These are phyloP conservation scores for Listronotus oregonensis DNA, from an alignment of 1,140 invertebrate species.

Conservation along the genomic window DNA sequence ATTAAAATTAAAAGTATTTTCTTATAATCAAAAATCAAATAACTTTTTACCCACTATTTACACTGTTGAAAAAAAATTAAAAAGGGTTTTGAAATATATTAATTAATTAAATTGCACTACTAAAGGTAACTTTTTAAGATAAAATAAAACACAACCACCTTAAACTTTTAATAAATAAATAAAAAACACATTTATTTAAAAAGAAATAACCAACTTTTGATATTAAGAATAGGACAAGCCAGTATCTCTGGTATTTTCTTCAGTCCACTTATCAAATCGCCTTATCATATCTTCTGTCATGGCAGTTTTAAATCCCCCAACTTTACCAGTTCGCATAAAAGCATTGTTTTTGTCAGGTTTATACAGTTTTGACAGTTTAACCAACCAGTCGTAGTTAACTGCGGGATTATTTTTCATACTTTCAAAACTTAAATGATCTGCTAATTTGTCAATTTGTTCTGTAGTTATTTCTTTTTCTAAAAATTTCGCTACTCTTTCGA, in stretches of 20 bases:
- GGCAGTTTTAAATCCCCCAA: constrained; percentile 68
- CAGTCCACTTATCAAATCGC: constrained; percentile 64
- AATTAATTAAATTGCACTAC: too few relatives aligned
- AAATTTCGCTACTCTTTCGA: constrained; percentile 64
- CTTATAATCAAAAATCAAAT: too few relatives aligned
- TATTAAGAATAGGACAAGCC: constrained; percentile 23
- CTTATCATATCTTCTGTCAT: constrained; percentile 62
- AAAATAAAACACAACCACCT: too few relatives aligned
- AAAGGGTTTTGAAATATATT: too few relatives aligned
- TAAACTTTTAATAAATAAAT: too few relatives aligned
- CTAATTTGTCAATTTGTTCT: constrained; percentile 59
- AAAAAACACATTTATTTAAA: too few relatives aligned
- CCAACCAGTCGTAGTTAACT: constrained; percentile 67
- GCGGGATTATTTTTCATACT: constrained; percentile 69
- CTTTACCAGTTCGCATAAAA: constrained; percentile 67
- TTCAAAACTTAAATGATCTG: constrained; percentile 68
- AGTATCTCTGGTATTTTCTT: constrained; percentile 56
- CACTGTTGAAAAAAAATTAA: too few relatives aligned
- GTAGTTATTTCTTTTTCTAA: constrained; percentile 60
- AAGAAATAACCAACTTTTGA: not conserved
- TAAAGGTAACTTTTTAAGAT: too few relatives aligned
- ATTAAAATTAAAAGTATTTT: too few relatives aligned
- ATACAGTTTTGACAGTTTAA: constrained; percentile 56
- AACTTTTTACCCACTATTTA: too few relatives aligned
- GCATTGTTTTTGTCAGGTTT: constrained; percentile 57